These are phyloP conservation scores for Pollenia griseotomentosa DNA, from an alignment of 2,888 invertebrate genomes.

Conservation along the genomic window DNA sequence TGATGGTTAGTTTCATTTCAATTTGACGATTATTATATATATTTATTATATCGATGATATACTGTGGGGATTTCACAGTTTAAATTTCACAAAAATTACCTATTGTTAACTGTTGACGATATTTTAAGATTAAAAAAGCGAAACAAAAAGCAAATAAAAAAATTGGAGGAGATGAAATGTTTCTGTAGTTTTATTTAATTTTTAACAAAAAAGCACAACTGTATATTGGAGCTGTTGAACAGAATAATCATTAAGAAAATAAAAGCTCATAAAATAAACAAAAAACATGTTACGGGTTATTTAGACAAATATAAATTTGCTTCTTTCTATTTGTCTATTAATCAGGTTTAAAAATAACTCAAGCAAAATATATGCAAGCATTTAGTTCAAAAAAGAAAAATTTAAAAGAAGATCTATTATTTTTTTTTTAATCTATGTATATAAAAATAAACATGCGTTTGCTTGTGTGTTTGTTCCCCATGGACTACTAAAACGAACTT, in stretches of 20 bases:
- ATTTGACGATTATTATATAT: slow-evolving; percentile 6
- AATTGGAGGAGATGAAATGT: not conserved
- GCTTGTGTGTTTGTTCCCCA: no score
- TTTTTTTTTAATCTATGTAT: no score
- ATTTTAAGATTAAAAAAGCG: not conserved
- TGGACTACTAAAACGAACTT: no score
- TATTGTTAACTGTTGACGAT: slow-evolving; percentile 18
- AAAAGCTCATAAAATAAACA: slow-evolving; percentile 1
- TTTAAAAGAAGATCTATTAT: no score
- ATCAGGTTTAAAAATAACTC: no score
- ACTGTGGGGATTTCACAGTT: slow-evolving; percentile 26
- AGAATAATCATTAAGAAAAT: not conserved
- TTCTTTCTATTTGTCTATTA: not conserved
- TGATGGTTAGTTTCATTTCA: slow-evolving; percentile 5
- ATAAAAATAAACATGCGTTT: no score
- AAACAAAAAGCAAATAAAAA: not conserved
- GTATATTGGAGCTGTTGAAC: not conserved
- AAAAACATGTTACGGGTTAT: slow-evolving; percentile 35
- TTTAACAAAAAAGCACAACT: slow-evolving; percentile 4
- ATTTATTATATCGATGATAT: not conserved
- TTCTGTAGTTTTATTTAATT: not conserved
- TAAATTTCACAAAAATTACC: slow-evolving; percentile 11
- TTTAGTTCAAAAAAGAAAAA: no score
- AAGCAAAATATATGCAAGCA: no score
- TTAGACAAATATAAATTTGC: slow-evolving; percentile 31